Base-by-base conservation (phyloP, 2,113 vertebrate species). In the Ctenomys sociabilis region DNA sequence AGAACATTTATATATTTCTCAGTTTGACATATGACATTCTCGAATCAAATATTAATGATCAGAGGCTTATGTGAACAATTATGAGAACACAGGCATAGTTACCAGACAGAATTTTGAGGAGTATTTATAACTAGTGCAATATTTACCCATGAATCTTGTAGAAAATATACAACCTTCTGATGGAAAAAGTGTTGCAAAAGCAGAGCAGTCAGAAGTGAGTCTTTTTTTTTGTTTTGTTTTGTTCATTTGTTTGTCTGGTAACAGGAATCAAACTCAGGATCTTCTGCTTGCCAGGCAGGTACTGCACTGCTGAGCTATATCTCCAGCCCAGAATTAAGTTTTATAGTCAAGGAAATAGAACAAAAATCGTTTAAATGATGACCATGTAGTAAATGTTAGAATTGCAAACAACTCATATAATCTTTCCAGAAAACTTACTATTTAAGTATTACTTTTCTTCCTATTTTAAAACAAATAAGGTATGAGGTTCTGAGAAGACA, bases 291-390 rank as follows among this genome's bases (percentile, higher is more conserved):
- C 22, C 19, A 24, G 61, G 61, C 24, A 63, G 61, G 61, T 8
- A 26, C 61, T 63, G 24, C 9, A 26, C 61, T 63, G 22, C 61
- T 26, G 61, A 63, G 61, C 61, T 63, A 26, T 3, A 63, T 28
- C 6, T 9, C 7, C 24, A 63, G 2, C 24, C 22, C 7, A 45
- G 49, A 30, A 3, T 1, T 85, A 95, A 40, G 35, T 93, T 85
- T 96, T 87, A 70, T 12, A 77, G n/a, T 75, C 52, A 80, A 92
- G 70, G 40, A 91, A 66, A 90, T 66, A 49, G 37, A 96, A 59
- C 12, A 22, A 73, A 52, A 86, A 52, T 24, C 14, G 12, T n/a
- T 85, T 68, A 85, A 94, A 93, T 66, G 13, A 75, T 81, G 14
- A n/a, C 28, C 28, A 81, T 32, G 49, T 35, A 13, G 4, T 64